Conservation (phyloP, 1,140 invertebrate species). For the Lamellibrachia luymesi region DNA sequence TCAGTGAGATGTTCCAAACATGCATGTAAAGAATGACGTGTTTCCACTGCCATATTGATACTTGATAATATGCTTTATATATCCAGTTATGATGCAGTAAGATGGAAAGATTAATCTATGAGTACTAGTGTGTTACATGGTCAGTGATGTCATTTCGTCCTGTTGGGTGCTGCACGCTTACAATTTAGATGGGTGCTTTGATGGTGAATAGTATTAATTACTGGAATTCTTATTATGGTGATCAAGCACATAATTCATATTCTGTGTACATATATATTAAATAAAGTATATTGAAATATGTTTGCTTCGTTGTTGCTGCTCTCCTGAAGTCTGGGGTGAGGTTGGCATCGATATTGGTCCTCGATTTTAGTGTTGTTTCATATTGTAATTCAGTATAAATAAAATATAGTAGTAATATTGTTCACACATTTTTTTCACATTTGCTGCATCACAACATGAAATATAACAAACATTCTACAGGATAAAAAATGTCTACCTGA, state of each 20-base stretch:
- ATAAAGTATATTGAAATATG: not conserved
- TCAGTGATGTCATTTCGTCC: not conserved
- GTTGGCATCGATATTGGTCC: too few species aligned
- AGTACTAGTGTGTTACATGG: not conserved
- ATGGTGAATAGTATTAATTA: constrained; percentile 6
- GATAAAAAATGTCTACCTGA: too few species aligned
- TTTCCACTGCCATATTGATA: not conserved
- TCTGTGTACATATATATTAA: not conserved
- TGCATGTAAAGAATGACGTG: not conserved
- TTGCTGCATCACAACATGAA: too few species aligned
- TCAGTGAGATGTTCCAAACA: not conserved
- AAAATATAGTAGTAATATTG: too few species aligned
- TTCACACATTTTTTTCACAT: too few species aligned
- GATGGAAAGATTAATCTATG: not conserved
- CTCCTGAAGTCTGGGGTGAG: too few species aligned
- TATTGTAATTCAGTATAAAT: too few species aligned
- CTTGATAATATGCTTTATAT: not conserved
- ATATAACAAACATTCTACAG: too few species aligned
- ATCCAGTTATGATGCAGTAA: not conserved
- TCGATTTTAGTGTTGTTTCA: too few species aligned
- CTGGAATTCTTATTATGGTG: not conserved
- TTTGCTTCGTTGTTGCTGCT: not conserved
- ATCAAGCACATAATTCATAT: not conserved
- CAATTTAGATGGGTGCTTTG: not conserved
- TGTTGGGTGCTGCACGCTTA: not conserved